These are phyloP conservation scores for Lasioglossum albipes DNA, from an alignment of 1,140 invertebrate genomes.

Conservation along the genomic window DNA sequence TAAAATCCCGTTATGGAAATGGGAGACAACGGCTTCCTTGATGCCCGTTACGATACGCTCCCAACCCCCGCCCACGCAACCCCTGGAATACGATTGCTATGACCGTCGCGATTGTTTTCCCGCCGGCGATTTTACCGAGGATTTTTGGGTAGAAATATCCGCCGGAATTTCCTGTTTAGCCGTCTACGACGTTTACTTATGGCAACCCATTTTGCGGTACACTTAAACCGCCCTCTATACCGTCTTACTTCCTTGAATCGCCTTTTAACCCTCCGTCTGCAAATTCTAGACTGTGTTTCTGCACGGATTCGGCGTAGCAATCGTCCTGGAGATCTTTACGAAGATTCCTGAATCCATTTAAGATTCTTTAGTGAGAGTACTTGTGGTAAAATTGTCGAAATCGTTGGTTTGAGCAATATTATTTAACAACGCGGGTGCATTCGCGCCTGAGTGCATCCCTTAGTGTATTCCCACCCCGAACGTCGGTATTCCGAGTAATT, in stretches of 20 bases:
- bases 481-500: constrained; percentile 58
- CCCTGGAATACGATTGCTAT: neutral
- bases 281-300: too few species aligned
- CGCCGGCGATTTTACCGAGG: neutral
- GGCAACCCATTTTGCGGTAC: neutral
- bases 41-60: constrained; percentile 28
- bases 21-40: constrained; percentile 19
- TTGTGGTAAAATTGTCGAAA: too few species aligned
- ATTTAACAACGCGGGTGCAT: too few species aligned
- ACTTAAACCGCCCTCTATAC: neutral
- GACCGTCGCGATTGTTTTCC: constrained; percentile 31
- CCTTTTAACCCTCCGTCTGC: too few species aligned
- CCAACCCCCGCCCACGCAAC: neutral
- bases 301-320: too few species aligned
- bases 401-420: neutral
- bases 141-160: neutral
- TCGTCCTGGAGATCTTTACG: too few species aligned
- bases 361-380: too few species aligned
- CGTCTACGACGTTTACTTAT: neutral
- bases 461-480: neutral
- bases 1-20: constrained; percentile 72
- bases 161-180: neutral
- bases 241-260: neutral
- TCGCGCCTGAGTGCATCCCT: too few species aligned
- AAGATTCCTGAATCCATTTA: too few species aligned